Evolutionary conservation across 2,888 invertebrate species (phyloP).

Genomic region (Drosophila formosana): DNA sequence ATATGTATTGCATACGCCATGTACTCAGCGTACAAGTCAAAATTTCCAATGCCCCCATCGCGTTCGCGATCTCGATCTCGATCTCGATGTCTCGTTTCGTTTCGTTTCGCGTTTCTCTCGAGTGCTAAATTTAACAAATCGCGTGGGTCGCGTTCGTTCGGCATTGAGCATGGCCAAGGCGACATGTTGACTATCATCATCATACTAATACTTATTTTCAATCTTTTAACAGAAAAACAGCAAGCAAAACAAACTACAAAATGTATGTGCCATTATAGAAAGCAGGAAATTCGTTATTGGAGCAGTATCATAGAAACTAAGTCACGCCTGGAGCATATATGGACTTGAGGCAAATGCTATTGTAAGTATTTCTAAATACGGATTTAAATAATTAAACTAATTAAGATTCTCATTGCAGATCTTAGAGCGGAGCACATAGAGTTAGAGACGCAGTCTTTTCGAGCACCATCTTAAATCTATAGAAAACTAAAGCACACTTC

Average conservation of each 20-base stretch:
- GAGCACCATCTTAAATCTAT: conserved; percentile 31
- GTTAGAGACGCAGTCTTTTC: conserved; percentile 31
- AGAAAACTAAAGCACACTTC: conserved; percentile 26
- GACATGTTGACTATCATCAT: conserved; percentile 25
- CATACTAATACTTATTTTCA: conserved; percentile 42
- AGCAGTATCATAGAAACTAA: conserved; percentile 75
- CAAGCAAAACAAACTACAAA: conserved; percentile 55
- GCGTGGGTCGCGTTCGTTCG: conserved; percentile 64
- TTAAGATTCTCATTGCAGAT: conserved; percentile 31
- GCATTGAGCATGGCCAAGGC: conserved; percentile 77
- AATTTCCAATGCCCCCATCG: conserved; percentile 52
- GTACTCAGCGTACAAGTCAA: conserved; percentile 9
- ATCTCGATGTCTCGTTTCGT: conserved; percentile 14
- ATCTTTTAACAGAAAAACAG: conserved; percentile 31
- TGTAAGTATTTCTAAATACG: neutral
- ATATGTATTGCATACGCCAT: conserved; percentile 7
- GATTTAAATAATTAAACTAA: neutral
- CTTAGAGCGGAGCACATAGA: conserved; percentile 40
- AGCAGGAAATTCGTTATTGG: conserved; percentile 37
- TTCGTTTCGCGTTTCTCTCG: conserved; percentile 31
- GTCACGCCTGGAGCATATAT: conserved; percentile 53
- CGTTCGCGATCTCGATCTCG: conserved; percentile 12
- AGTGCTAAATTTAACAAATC: conserved; percentile 75
- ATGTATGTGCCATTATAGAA: conserved; percentile 73
- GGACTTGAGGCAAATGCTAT: conserved; percentile 45